A percentile compares a stretch with the other conserved stretches of the same genome.
phyloP scores from a whole-genome alignment of 2,888 invertebrate species.

The Nephrotoma appendiculata region DNA sequence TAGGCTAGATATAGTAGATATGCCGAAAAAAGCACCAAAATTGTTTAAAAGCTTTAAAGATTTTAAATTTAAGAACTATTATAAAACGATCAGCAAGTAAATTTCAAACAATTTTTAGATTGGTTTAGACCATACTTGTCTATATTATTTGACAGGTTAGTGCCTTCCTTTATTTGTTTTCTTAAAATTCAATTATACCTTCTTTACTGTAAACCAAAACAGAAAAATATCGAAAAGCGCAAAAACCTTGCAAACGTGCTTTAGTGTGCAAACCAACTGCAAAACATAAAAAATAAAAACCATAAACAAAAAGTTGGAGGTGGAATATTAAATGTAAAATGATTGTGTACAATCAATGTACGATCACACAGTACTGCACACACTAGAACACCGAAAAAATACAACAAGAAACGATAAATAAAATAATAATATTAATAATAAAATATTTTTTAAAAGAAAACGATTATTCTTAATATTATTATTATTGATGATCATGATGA shows the following conservation, averaged over 20 bases:
- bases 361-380: not conserved
- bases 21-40: too few relatives aligned
- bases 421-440: not conserved
- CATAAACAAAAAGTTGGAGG: not conserved
- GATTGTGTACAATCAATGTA: not conserved
- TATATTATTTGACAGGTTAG: too few relatives aligned
- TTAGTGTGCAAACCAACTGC: not conserved
- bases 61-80: too few relatives aligned
- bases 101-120: too few relatives aligned
- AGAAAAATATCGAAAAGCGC: not conserved
- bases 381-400: not conserved
- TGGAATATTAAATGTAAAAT: conserved; percentile 2
- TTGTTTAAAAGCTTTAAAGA: too few relatives aligned
- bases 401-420: not conserved
- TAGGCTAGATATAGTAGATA: too few relatives aligned
- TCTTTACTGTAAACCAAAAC: not conserved
- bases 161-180: too few relatives aligned
- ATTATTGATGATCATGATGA: not conserved
- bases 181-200: not conserved
- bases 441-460: not conserved
- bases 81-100: too few relatives aligned
- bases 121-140: too few relatives aligned
- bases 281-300: not conserved
- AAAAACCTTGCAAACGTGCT: not conserved
- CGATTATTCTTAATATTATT: not conserved